These are phyloP conservation scores for Globodera rostochiensis DNA, from an alignment of 1,140 invertebrate genomes.

Conservation along the genomic window DNA sequence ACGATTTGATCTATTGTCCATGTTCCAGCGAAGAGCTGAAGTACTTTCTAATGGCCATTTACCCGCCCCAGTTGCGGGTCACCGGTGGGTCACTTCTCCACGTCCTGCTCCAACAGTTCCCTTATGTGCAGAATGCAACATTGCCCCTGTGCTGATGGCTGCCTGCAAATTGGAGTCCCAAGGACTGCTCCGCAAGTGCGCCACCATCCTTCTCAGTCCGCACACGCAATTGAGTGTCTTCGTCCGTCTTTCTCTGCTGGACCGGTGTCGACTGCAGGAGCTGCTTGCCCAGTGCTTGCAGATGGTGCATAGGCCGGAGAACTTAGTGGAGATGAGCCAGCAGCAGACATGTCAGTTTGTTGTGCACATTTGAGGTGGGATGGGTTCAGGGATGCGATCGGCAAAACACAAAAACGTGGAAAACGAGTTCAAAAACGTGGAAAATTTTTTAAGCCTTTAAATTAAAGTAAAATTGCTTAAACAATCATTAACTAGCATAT, in stretches of 20 bases:
- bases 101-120: background rate
- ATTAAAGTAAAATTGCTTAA: too few relatives aligned
- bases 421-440: too few relatives aligned
- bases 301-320: constrained; percentile 59
- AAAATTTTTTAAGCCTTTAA: too few relatives aligned
- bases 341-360: constrained; percentile 60
- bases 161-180: constrained; percentile 65
- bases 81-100: constrained; percentile 43
- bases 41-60: constrained; percentile 65
- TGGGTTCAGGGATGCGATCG: too few relatives aligned
- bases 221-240: constrained; percentile 63
- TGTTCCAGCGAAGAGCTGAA: constrained; percentile 65
- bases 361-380: too few relatives aligned
- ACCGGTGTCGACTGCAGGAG: constrained; percentile 63
- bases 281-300: constrained; percentile 56
- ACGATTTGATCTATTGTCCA: constrained; percentile 62
- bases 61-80: constrained; percentile 63
- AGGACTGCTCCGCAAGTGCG: constrained; percentile 60
- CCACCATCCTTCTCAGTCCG: constrained; percentile 54
- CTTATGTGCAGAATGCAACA: constrained; percentile 54
- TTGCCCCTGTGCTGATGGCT: constrained; percentile 63
- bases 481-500: too few relatives aligned
- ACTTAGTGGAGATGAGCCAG: constrained; percentile 64
- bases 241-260: constrained; percentile 60
- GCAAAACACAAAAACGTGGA: too few relatives aligned